Base-by-base conservation (phyloP, 2,888 invertebrate genomes). In the Caenorhabditis becei region DNA sequence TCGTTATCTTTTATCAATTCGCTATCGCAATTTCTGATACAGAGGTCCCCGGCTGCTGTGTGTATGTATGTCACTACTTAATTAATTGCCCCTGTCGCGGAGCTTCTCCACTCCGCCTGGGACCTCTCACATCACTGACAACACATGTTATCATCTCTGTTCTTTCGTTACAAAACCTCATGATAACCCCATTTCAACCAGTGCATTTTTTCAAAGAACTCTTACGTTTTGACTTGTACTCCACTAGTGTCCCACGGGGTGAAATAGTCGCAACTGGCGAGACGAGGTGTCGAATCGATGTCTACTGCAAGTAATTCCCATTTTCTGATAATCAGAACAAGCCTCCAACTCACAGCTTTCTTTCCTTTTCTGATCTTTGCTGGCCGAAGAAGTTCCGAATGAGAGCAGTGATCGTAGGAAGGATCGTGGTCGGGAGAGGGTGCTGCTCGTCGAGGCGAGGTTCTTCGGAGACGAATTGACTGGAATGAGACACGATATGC, bases 221-320 rank as follows among this genome's bases (percentile, higher is more conserved):
- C 80, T 54, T 37, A 80, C 80, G 63, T 80, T 75, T 59, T 74
- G 49, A 70, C 75, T 65, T 63, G 59, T 14, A 41, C 41, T 10
- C 67, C 51, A 37, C 41, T 62, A 1, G 41, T 44, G 35, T 77
- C 71, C 80, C 80, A 80, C 26, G 80, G 80, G n/a, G 75, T 77
- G 49, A 80, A 80, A 53, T 80, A 80, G 26, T 80, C 80, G 20
- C 80, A 80, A 16, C 54, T 74, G 18, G 80, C 74, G 10, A 74
- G 69, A 2, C 67, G 71, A 4, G 75, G 72, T 28, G 74, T 80
- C 20, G 72, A 72, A 51, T 72, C 79, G 16, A 74, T 69, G 11
- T 69, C 77, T 23, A 69, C 63, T 69, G 32, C 14, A 59, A 58
- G 16, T 47, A 63, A 14, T 47, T 47, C 35, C 18, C 8, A 20